These are phyloP conservation scores for Drosophila kurseongensis DNA, from an alignment of 1,140 invertebrate species.

Conservation along the genomic window DNA sequence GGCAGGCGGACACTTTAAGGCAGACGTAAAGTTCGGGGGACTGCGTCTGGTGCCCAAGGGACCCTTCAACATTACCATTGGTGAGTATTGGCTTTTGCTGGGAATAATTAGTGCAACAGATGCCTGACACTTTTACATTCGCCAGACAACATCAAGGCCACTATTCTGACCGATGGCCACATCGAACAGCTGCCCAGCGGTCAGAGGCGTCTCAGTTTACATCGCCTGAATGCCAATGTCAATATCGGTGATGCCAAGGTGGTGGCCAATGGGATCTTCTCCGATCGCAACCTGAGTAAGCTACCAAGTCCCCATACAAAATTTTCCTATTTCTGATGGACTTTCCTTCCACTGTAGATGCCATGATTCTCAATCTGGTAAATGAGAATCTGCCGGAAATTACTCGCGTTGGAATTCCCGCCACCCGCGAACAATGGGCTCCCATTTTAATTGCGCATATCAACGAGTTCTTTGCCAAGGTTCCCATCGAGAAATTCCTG, in stretches of 20 bases:
- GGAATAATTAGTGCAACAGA: not conserved
- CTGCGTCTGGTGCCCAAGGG: slow-evolving; percentile 83
- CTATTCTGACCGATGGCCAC: slow-evolving; percentile 72
- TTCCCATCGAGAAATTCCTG: slow-evolving; percentile 82
- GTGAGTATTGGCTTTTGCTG: slow-evolving; percentile 28
- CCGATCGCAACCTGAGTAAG: slow-evolving; percentile 81
- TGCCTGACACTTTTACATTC: slow-evolving; percentile 11
- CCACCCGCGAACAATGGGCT: slow-evolving; percentile 81
- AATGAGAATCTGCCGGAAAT: slow-evolving; percentile 83
- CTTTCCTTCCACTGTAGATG: slow-evolving; percentile 44
- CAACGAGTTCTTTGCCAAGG: slow-evolving; percentile 80
- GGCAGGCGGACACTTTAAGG: slow-evolving; percentile 82
- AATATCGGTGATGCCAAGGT: slow-evolving; percentile 72
- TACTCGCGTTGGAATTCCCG: slow-evolving; percentile 78
- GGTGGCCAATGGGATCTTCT: slow-evolving; percentile 78
- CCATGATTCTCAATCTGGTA: slow-evolving; percentile 81
- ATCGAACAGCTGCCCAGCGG: slow-evolving; percentile 65
- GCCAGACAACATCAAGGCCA: slow-evolving; percentile 74
- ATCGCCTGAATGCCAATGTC: slow-evolving; percentile 78
- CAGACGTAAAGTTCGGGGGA: slow-evolving; percentile 82
- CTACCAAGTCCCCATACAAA: not conserved
- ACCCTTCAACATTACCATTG: slow-evolving; percentile 81
- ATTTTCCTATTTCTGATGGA: not conserved
- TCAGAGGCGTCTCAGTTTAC: slow-evolving; percentile 60
- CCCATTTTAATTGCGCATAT: slow-evolving; percentile 77